Evolutionary conservation across 2,113 vertebrate genomes (phyloP), one percentile per base, ranked within the genome.

Genomic region (Engystomops pustulosus): DNA sequence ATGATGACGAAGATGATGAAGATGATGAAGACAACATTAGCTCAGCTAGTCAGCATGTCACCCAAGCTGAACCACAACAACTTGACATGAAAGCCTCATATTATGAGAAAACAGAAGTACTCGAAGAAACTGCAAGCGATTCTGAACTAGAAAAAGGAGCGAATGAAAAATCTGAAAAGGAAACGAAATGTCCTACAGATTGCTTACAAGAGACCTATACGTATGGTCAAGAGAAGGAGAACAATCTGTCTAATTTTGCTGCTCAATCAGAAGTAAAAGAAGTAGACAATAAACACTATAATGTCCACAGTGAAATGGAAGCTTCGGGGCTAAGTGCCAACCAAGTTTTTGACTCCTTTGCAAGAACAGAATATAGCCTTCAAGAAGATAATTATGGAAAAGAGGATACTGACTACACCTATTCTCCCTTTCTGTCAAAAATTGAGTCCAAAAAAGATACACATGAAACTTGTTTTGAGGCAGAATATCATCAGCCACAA

Each of bases 131-230:
- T 30, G 75, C 53, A 2, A 97, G 96, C 77, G 95, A 96, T 89
- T 96, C 91, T 1, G 95, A 97, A 74, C 77, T 94, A 75, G 97
- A 98, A 78, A 99, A 99, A 90, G 97, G 96, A 0, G 93, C 95
- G 85, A 95, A 93, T 89, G 96, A 97, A 77, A 94, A 91, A 86
- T 95, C 95, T 4, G 96, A 97, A 76, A 98, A 98, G 87, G 94
- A 95, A 62, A 86, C 87, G 4, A 92, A 91, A 30, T 85, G 89
- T 32, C 91, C 93, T 32, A 93, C 91, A 58, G 81, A 83, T 3
- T 9, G 62, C 0, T 11, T 20, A n/a, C 18, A 70, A 5, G 58
- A 77, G 41, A 45, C 27, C 12, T 55, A 44, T 17, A 0, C 15
- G 67, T 88, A 45, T 2, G 65, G 86, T 36, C 38, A 7, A 30